Conservation (phyloP, 2,888 invertebrate genomes). For the Rapana venosa region DNA sequence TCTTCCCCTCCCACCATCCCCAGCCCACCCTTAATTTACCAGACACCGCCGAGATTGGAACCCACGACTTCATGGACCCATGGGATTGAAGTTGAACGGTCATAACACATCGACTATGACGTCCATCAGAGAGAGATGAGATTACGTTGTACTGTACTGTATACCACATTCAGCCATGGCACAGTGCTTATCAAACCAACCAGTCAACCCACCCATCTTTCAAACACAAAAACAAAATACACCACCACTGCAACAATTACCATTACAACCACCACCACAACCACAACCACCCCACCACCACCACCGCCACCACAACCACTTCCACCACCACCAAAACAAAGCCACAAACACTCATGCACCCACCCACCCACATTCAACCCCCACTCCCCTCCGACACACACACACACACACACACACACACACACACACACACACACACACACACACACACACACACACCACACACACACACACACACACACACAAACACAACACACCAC, state of each 20-base stretch:
- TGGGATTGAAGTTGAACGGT: too few species aligned
- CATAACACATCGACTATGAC: too few species aligned
- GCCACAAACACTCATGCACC: not conserved
- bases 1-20: too few species aligned
- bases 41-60: too few species aligned
- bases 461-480: not conserved
- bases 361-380: not conserved
- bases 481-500: not conserved
- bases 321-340: not conserved
- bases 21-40: too few species aligned
- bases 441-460: conserved; percentile 1
- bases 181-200: too few species aligned
- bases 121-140: too few species aligned
- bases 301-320: not conserved
- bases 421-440: not conserved
- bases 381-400: not conserved
- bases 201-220: too few species aligned
- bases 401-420: not conserved
- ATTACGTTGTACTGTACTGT: too few species aligned
- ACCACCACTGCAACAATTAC: not conserved
- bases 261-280: not conserved
- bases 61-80: too few species aligned
- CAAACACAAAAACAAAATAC: not conserved
- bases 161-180: too few species aligned
- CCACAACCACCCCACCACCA: not conserved